Evolutionary conservation across 2,113 vertebrate species (phyloP).

Genomic region (Scatophagus argus): DNA sequence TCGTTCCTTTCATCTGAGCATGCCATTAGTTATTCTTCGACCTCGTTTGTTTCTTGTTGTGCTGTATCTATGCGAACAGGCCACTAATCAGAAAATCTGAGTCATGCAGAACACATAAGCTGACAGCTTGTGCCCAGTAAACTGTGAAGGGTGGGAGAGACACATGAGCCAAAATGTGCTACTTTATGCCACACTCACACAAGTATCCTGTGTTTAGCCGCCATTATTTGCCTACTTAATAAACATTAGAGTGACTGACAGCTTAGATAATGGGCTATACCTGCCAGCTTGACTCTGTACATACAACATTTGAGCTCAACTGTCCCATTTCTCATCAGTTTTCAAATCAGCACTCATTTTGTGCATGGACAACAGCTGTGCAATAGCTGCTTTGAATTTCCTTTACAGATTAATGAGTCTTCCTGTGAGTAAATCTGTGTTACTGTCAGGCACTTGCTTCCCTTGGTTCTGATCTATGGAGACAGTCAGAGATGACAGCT

Average conservation of each 20-base stretch:
- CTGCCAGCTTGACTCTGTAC: conserved; percentile 21
- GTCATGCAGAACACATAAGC: conserved; percentile 76
- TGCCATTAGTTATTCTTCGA: conserved; percentile 39
- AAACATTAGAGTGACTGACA: conserved; percentile 31
- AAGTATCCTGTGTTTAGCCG: conserved; percentile 27
- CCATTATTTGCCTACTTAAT: conserved; percentile 37
- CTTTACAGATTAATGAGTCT: background rate
- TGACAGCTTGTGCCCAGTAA: conserved; percentile 58
- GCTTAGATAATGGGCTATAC: conserved; percentile 17
- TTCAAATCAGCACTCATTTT: too few relatives aligned
- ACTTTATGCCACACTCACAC: conserved; percentile 39
- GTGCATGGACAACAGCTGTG: too few relatives aligned
- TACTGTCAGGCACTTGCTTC: conserved; percentile 20
- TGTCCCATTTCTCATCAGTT: too few relatives aligned
- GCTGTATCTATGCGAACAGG: conserved; percentile 76
- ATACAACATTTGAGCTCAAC: conserved; percentile 9
- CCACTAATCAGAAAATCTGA: conserved; percentile 78
- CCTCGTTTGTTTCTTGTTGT: conserved; percentile 66
- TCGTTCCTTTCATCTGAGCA: conserved; percentile 41
- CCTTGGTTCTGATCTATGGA: background rate
- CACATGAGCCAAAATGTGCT: conserved; percentile 42
- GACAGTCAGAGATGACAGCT: conserved; percentile 10
- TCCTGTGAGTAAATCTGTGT: background rate
- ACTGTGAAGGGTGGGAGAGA: conserved; percentile 31
- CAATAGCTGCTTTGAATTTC: background rate